Evolutionary conservation across 2,888 invertebrate genomes (phyloP).

Genomic region (Bembecia ichneumoniformis): DNA sequence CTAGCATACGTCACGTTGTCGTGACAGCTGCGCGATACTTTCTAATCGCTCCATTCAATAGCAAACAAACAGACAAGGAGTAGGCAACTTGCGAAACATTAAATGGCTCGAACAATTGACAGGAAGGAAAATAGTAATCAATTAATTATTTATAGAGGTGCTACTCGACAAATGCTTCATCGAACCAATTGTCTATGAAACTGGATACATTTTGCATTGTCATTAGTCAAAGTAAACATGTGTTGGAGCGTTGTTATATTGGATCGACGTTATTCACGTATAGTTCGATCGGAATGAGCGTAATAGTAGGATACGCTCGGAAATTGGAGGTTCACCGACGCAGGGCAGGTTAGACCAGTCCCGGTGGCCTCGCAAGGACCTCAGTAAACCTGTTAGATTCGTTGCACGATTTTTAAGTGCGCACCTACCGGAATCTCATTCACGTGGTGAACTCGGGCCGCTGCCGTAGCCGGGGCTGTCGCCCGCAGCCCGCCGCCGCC

Average conservation of each 20-base stretch:
- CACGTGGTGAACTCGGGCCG: conserved; percentile 56
- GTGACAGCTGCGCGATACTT: conserved; percentile 67
- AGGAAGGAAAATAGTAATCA: conserved; percentile 43
- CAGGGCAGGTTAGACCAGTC: conserved; percentile 73
- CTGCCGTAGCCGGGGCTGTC: conserved; percentile 23
- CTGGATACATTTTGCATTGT: not conserved
- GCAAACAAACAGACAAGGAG: conserved; percentile 51
- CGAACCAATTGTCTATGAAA: conserved; percentile 28
- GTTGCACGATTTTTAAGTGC: conserved; percentile 73
- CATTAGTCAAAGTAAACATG: not conserved
- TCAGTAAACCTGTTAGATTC: conserved; percentile 73
- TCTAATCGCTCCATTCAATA: conserved; percentile 64
- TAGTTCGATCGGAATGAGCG: conserved; percentile 12
- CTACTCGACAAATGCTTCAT: conserved; percentile 30
- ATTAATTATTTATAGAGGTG: conserved; percentile 53
- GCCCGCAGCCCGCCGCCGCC: conserved; percentile 18
- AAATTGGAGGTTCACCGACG: conserved; percentile 65
- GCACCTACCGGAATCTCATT: conserved; percentile 72
- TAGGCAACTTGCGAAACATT: conserved; percentile 55
- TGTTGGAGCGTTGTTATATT: not conserved
- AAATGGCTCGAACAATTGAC: conserved; percentile 52
- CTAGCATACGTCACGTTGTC: conserved; percentile 59
- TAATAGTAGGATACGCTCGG: conserved; percentile 61
- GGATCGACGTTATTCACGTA: not conserved
- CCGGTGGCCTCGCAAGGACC: conserved; percentile 71